A percentile compares a stretch with the other conserved stretches of the same genome.
Evolutionary conservation across 2,888 invertebrate genomes (phyloP).

Genomic region (Pasiphila rectangulata): DNA sequence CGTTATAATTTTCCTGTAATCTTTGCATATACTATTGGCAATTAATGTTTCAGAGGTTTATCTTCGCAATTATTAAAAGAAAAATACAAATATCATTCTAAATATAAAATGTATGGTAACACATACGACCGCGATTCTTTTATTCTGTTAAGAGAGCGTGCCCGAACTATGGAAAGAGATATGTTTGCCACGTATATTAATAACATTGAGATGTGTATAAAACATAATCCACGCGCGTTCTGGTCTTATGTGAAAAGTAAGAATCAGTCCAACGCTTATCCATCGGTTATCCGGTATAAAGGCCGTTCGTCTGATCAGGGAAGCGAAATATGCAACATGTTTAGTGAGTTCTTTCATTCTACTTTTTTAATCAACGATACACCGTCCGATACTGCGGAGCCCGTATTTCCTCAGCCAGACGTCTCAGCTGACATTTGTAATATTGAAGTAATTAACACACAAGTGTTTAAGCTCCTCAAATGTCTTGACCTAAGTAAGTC

Average conservation of each 20-base stretch:
- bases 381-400: too few relatives aligned
- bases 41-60: too few relatives aligned
- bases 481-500: background rate
- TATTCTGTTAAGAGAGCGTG: background rate
- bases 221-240: slow-evolving; percentile 1
- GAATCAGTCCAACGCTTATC: too few relatives aligned
- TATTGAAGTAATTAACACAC: background rate
- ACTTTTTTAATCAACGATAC: background rate
- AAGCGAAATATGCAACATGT: slow-evolving; percentile 7
- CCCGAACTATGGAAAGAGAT: background rate
- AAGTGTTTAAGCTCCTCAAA: background rate
- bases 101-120: too few relatives aligned
- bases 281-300: background rate
- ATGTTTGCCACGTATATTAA: background rate
- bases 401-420: too few relatives aligned
- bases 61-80: too few relatives aligned
- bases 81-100: too few relatives aligned
- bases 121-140: too few relatives aligned
- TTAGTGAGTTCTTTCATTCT: slow-evolving; percentile 8
- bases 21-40: too few relatives aligned
- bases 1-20: too few relatives aligned
- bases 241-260: slow-evolving; percentile 4
- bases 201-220: background rate
- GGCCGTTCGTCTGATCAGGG: background rate
- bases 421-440: background rate